Percentiles rank a stretch among this genome's conserved stretches.
Evolutionary conservation across 2,888 invertebrate species (phyloP).

Genomic region (Dolichopus griseipennis): DNA sequence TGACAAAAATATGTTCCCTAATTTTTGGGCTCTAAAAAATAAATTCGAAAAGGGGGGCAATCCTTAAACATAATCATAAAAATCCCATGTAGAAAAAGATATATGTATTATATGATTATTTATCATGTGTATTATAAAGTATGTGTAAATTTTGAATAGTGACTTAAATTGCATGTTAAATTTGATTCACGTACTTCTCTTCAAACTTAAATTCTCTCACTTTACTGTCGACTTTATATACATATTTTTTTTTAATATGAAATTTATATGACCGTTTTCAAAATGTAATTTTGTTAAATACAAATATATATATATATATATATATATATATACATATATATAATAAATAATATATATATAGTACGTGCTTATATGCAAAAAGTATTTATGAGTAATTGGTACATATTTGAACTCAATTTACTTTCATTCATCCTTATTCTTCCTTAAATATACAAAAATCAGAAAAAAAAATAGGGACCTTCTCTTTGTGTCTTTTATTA

Average conservation of each 20-base stretch:
- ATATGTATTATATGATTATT: no score
- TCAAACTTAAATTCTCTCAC: neutral
- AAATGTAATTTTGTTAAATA: slow-evolving; percentile 4
- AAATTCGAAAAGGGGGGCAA: no score
- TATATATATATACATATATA: no score
- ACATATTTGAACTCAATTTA: slow-evolving; percentile 5
- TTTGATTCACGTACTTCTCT: neutral
- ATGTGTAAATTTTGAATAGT: slow-evolving; percentile 4
- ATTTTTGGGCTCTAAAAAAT: no score
- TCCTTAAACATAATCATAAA: no score
- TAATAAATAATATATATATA: no score
- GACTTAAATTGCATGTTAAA: slow-evolving; percentile 1
- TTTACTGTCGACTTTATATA: neutral
- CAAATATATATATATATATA: no score
- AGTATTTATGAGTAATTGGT: slow-evolving; percentile 11
- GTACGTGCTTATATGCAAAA: slow-evolving; percentile 15
- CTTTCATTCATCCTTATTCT: no score
- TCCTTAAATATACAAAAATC: no score
- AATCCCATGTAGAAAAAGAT: no score
- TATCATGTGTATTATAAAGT: neutral
- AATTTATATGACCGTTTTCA: neutral
- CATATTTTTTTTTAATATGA: neutral
- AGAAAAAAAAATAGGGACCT: no score
- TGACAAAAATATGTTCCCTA: neutral
- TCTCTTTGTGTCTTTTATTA: no score